These are phyloP conservation scores for Zaprionus lachaisei DNA, from an alignment of 1,140 invertebrate genomes.

Conservation along the genomic window DNA sequence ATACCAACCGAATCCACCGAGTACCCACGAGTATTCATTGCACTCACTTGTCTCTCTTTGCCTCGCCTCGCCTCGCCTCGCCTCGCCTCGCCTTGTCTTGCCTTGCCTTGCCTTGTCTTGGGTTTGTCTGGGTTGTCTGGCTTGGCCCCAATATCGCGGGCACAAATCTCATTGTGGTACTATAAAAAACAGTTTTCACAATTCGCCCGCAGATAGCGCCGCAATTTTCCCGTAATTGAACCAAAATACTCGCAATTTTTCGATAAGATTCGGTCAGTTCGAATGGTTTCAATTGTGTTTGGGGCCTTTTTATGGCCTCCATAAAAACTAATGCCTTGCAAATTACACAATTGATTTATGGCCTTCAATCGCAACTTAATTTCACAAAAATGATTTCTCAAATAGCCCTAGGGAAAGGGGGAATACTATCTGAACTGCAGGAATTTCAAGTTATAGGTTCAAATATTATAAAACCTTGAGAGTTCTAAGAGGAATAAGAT, in stretches of 20 bases:
- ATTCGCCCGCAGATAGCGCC: conserved; percentile 37
- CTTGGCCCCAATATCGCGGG: conserved; percentile 3
- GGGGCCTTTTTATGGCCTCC: conserved; percentile 35
- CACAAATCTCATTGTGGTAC: conserved; percentile 3
- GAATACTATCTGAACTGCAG: no score
- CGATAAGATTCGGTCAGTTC: conserved; percentile 23
- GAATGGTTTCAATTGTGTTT: conserved; percentile 4
- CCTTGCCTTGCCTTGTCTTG: background rate
- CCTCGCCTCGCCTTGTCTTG: background rate
- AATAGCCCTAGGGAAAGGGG: no score
- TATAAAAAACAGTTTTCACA: conserved; percentile 21
- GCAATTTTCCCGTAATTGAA: conserved; percentile 1
- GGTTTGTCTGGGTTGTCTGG: background rate
- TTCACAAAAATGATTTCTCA: conserved; percentile 3
- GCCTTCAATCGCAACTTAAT: conserved; percentile 26
- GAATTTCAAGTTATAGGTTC: no score
- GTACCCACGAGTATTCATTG: background rate
- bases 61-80: background rate
- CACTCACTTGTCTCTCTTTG: background rate
- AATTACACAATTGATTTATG: conserved; percentile 67
- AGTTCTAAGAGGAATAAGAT: no score
- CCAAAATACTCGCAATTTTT: conserved; percentile 4
- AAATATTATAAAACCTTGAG: no score
- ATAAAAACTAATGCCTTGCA: conserved; percentile 57
- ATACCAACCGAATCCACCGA: conserved; percentile 25